Evolutionary conservation across 2,797 vertebrate genomes (phyloP).

Genomic region (Prunella strophiata): DNA sequence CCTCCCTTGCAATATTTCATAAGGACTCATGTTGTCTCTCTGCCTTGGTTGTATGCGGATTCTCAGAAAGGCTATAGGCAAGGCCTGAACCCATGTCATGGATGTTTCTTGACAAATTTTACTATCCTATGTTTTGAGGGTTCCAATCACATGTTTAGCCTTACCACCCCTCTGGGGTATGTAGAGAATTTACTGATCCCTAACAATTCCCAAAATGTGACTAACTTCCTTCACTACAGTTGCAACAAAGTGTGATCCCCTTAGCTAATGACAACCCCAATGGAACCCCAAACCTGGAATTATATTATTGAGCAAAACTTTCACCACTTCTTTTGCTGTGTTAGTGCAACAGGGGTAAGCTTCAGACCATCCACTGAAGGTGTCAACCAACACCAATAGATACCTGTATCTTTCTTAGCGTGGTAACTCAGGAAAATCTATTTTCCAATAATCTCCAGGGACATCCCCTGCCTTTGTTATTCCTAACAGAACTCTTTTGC

Average conservation of each 20-base stretch:
- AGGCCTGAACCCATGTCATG: not conserved
- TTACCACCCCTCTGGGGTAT: too few species aligned
- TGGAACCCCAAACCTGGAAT: not conserved
- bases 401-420: not conserved
- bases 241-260: too few species aligned
- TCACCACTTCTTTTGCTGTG: not conserved
- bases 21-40: not conserved
- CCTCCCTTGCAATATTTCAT: not conserved
- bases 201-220: too few species aligned
- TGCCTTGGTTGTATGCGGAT: not conserved
- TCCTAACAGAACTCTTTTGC: not conserved
- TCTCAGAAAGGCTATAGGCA: not conserved
- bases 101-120: not conserved
- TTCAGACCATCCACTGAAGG: not conserved
- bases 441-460: not conserved
- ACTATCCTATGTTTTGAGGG: not conserved
- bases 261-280: not conserved
- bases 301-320: not conserved
- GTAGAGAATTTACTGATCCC: too few species aligned
- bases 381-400: not conserved
- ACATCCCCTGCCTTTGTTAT: not conserved
- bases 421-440: not conserved
- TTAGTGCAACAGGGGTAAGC: not conserved
- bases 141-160: too few species aligned
- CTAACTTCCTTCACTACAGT: not conserved